phyloP scores from a whole-genome alignment of 1,140 invertebrate genomes.

The Bemisia tabaci region DNA sequence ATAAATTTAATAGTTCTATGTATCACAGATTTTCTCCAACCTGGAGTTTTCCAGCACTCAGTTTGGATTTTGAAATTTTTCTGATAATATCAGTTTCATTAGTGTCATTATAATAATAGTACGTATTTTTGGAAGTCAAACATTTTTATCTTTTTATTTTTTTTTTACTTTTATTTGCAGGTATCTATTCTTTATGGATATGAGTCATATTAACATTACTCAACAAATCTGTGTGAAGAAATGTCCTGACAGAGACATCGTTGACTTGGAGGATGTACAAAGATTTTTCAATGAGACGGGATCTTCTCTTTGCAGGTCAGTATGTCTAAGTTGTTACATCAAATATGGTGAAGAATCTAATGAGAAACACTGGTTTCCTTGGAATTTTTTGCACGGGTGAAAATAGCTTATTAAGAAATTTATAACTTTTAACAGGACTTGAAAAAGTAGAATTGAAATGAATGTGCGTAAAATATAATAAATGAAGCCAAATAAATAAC shows the following conservation, averaged over 20 bases:
- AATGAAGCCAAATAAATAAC: too few relatives aligned
- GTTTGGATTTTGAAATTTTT: too few relatives aligned
- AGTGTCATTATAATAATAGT: too few relatives aligned
- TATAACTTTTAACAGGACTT: not conserved
- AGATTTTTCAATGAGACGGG: conserved; percentile 58
- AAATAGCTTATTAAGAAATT: not conserved
- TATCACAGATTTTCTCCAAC: too few relatives aligned
- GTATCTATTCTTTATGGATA: conserved; percentile 72
- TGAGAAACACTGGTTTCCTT: too few relatives aligned
- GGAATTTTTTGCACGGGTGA: too few relatives aligned
- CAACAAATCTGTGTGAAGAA: conserved; percentile 79
- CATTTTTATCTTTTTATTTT: too few relatives aligned
- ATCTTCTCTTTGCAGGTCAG: conserved; percentile 49
- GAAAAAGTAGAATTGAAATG: not conserved
- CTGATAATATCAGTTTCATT: too few relatives aligned
- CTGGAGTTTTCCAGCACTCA: too few relatives aligned
- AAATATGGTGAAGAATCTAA: too few relatives aligned
- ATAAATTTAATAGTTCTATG: too few relatives aligned
- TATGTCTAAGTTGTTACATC: conserved; percentile 5
- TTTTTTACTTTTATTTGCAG: conserved; percentile 33
- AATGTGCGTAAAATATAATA: not conserved
- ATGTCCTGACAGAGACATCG: conserved; percentile 58
- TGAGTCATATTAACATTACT: conserved; percentile 55
- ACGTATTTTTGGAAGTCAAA: too few relatives aligned
- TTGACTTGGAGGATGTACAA: conserved; percentile 48